These are phyloP conservation scores for Cantharis lateralis DNA, from an alignment of 2,888 invertebrate genomes.

Conservation along the genomic window DNA sequence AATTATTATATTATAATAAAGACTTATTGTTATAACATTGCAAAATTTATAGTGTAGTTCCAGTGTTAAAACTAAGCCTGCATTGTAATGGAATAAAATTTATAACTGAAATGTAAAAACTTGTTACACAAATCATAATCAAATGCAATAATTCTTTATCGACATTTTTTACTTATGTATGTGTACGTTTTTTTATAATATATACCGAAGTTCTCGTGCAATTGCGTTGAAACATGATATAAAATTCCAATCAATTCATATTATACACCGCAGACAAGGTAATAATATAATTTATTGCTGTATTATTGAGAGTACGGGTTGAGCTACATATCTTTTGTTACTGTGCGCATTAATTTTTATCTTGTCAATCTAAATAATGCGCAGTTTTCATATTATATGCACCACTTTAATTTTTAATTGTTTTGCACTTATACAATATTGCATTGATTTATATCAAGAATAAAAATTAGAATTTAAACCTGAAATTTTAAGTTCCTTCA, in stretches of 20 bases:
- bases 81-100: conserved; percentile 13
- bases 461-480: neutral
- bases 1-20: neutral
- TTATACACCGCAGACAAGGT: conserved; percentile 57
- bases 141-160: conserved; percentile 47
- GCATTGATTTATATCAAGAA: neutral
- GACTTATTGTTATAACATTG: neutral
- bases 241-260: conserved; percentile 58
- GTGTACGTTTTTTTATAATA: conserved; percentile 46
- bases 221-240: conserved; percentile 55
- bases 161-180: conserved; percentile 47
- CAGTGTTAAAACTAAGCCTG: neutral
- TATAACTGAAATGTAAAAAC: conserved; percentile 29
- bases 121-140: conserved; percentile 51
- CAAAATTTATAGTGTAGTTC: neutral
- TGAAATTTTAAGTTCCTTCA: too few species aligned
- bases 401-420: neutral
- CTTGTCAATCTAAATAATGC: conserved; percentile 39
- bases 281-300: conserved; percentile 58
- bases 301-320: conserved; percentile 48
- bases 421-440: neutral
- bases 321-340: conserved; percentile 49
- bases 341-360: conserved; percentile 43
- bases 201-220: conserved; percentile 51
- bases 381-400: neutral